Conservation (phyloP, 2,888 invertebrate genomes). For the Poecilus cupreus region DNA sequence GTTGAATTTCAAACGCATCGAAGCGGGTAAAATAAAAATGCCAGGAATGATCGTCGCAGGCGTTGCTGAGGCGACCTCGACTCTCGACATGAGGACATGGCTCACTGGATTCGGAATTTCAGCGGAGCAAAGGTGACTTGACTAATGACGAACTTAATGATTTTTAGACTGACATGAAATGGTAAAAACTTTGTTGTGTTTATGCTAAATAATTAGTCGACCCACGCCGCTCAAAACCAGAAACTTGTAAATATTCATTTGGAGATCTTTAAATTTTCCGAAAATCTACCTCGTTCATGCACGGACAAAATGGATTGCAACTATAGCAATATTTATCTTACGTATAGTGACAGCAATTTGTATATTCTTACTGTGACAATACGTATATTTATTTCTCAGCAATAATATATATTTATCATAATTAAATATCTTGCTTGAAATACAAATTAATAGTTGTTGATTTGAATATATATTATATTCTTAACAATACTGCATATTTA, state of each 20-base stretch:
- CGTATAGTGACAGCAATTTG: too few relatives aligned
- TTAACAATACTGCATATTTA: too few relatives aligned
- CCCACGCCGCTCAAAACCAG: neutral
- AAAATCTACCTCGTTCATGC: too few relatives aligned
- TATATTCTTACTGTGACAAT: too few relatives aligned
- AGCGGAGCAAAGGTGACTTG: constrained; percentile 19
- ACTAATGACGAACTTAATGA: constrained; percentile 47
- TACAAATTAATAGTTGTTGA: too few relatives aligned
- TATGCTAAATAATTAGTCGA: constrained; percentile 9
- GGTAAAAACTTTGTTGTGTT: constrained; percentile 2
- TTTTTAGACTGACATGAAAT: neutral
- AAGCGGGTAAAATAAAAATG: constrained; percentile 45
- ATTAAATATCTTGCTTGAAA: too few relatives aligned
- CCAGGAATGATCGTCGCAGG: constrained; percentile 40
- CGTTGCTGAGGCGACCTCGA: constrained; percentile 8
- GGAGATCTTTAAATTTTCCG: neutral
- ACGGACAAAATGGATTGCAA: too few relatives aligned
- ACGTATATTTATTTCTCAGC: too few relatives aligned
- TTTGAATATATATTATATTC: too few relatives aligned
- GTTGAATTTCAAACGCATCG: constrained; percentile 55
- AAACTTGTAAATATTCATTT: constrained; percentile 25
- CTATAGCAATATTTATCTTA: too few relatives aligned
- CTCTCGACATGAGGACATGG: neutral
- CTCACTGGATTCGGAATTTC: constrained; percentile 26
- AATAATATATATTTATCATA: too few relatives aligned